These are phyloP conservation scores for Leptinotarsa juncta DNA, from an alignment of 2,888 invertebrate genomes.

Conservation along the genomic window DNA sequence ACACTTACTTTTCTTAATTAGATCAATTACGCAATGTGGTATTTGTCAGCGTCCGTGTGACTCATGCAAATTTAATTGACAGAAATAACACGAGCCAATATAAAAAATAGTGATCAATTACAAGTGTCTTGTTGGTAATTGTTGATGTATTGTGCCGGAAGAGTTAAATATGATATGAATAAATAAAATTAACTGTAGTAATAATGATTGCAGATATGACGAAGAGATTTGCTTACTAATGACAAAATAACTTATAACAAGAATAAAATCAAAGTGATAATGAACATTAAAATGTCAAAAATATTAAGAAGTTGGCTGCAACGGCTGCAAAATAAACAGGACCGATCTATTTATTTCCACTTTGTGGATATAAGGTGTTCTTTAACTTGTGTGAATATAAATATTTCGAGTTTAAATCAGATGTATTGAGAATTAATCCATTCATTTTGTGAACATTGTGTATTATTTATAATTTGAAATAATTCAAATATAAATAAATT, in stretches of 20 bases:
- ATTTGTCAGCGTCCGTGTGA: constrained; percentile 40
- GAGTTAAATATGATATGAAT: constrained; percentile 11
- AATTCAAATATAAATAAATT: constrained; percentile 37
- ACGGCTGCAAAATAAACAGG: too few relatives aligned
- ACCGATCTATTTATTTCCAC: too few relatives aligned
- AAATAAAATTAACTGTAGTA: not conserved
- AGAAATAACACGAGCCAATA: constrained; percentile 25
- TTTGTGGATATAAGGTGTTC: too few relatives aligned
- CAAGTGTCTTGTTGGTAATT: constrained; percentile 23
- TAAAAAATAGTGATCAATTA: constrained; percentile 17
- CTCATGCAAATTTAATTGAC: constrained; percentile 37
- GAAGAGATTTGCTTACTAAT: too few relatives aligned
- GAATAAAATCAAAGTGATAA: too few relatives aligned
- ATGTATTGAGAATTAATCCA: not conserved
- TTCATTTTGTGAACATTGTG: not conserved
- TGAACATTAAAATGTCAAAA: too few relatives aligned
- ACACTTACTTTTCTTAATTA: constrained; percentile 42
- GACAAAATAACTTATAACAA: too few relatives aligned
- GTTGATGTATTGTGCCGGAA: constrained; percentile 10
- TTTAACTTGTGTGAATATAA: too few relatives aligned
- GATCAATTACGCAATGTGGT: constrained; percentile 38
- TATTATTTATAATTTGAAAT: constrained; percentile 32
- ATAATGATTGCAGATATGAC: not conserved
- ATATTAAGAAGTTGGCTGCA: too few relatives aligned
- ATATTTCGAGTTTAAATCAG: not conserved